Conservation (phyloP, 2,113 vertebrate species). For the Hylia prasina region DNA sequence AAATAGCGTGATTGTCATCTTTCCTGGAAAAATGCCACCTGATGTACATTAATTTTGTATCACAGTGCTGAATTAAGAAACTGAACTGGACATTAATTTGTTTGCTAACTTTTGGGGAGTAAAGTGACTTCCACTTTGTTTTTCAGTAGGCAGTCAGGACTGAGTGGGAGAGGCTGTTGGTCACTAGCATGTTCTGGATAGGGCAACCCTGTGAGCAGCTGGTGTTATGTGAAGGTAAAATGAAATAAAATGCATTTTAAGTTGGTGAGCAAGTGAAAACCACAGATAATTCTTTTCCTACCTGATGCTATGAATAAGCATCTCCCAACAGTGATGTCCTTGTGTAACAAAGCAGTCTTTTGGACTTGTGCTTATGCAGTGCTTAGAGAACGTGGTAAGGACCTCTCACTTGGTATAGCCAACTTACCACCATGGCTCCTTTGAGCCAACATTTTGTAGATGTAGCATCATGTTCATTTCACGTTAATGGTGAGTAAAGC, state of each 20-base stretch:
- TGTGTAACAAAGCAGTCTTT: neutral
- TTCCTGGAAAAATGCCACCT: neutral
- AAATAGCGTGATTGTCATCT: neutral
- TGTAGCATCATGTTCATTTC: constrained; percentile 19
- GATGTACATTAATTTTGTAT: neutral
- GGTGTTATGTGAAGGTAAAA: neutral
- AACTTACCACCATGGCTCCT: neutral
- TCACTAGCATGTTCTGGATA: neutral
- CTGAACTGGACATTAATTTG: neutral
- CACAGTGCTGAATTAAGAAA: neutral
- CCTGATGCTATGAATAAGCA: neutral
- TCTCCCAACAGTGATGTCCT: neutral
- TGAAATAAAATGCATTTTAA: neutral
- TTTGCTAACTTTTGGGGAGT: neutral
- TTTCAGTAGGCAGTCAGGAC: neutral
- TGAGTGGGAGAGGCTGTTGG: neutral
- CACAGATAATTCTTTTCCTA: neutral
- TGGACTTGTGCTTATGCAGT: neutral
- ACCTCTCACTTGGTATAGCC: neutral
- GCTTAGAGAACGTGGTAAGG: neutral
- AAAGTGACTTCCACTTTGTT: neutral
- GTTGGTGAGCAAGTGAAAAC: neutral
- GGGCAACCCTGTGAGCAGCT: neutral
- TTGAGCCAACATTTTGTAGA: neutral
- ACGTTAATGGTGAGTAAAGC: constrained; percentile 41